A percentile compares a stretch with the other conserved stretches of the same genome.
These are phyloP conservation scores for Colinus virginianus DNA, from an alignment of 2,113 vertebrate species.

Conservation along the genomic window DNA sequence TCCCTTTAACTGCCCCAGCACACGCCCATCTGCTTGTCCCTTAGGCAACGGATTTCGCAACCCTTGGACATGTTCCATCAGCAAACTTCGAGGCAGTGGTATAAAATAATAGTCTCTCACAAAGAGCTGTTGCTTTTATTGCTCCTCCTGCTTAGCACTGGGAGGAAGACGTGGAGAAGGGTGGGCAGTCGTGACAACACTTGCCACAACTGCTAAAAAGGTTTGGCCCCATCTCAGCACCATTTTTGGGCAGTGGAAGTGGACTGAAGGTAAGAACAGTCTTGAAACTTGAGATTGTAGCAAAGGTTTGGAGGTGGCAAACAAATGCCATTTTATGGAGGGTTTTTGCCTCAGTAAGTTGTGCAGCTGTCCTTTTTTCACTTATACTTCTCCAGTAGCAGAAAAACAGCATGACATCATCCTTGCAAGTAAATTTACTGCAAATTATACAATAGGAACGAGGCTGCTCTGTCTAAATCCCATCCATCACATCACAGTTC, in stretches of 20 bases:
- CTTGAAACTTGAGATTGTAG: not conserved
- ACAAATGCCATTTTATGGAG: not conserved
- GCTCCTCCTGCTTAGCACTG: accelerated
- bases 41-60: no score
- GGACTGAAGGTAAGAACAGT: not conserved
- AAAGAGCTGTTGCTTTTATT: not conserved
- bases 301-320: not conserved
- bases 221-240: not conserved
- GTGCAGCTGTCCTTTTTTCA: not conserved
- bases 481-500: not conserved
- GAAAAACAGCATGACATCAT: not conserved
- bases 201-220: not conserved
- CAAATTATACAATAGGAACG: not conserved
- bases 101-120: no score
- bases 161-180: not conserved
- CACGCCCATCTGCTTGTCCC: no score
- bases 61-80: no score
- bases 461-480: not conserved
- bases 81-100: no score
- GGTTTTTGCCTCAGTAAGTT: not conserved
- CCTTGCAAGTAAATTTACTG: not conserved
- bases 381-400: not conserved
- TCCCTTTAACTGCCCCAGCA: no score
- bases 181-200: not conserved
- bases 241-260: not conserved